These are phyloP conservation scores for Anas capensis DNA, from an alignment of 2,797 vertebrate species.

Conservation along the genomic window DNA sequence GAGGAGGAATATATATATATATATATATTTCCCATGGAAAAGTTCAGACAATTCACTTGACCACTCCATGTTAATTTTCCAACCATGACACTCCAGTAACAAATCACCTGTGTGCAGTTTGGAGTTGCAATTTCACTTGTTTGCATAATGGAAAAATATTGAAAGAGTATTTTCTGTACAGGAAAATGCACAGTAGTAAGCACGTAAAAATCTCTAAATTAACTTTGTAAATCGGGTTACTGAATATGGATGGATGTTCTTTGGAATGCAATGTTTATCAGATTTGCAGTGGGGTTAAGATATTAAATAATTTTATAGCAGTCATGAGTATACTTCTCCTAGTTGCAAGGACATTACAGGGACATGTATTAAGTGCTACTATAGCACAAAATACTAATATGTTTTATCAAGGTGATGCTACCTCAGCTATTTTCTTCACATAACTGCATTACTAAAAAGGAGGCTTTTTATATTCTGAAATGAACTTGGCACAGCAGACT, in stretches of 20 bases:
- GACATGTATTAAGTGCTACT: accelerated
- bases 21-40: neutral
- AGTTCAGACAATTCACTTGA: neutral
- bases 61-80: neutral
- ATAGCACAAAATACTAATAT: neutral
- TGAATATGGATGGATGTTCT: neutral
- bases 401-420: neutral
- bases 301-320: neutral
- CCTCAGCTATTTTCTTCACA: neutral
- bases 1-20: neutral
- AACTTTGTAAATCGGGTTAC: neutral
- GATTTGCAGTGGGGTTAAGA: neutral
- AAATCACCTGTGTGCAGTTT: neutral
- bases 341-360: neutral
- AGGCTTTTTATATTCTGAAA: neutral
- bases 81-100: neutral
- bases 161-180: neutral
- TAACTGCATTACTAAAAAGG: neutral
- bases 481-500: neutral
- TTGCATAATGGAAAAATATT: neutral
- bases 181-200: neutral
- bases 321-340: neutral
- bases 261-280: neutral
- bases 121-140: neutral
- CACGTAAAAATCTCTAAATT: neutral